A percentile compares a stretch with the other conserved stretches of the same genome.
Evolutionary conservation across 37 sponge, comb jelly and placozoan species (phyloP).

Genomic region (Hormiphora californensis): DNA sequence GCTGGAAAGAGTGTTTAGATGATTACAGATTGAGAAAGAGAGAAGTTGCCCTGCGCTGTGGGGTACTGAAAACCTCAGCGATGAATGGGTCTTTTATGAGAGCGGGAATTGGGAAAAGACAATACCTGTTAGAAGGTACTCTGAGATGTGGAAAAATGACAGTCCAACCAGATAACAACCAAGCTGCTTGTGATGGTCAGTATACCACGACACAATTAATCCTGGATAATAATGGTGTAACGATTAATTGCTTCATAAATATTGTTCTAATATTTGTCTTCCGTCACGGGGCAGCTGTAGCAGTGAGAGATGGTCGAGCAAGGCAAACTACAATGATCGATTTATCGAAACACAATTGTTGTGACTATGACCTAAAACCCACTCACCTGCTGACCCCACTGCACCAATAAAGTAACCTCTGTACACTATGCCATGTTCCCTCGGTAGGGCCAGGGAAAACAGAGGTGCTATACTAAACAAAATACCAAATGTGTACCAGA

Average conservation of each 20-base stretch:
- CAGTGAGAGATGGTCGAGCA: too few relatives aligned
- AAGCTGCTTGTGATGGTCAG: conserved; percentile 41
- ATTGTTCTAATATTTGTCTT: too few relatives aligned
- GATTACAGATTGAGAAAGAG: background rate
- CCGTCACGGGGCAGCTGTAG: too few relatives aligned
- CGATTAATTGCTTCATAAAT: too few relatives aligned
- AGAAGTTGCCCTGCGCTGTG: background rate
- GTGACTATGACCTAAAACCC: too few relatives aligned
- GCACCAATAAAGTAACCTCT: conserved; percentile 51
- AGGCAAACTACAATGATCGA: too few relatives aligned
- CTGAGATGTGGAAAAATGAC: conserved; percentile 86
- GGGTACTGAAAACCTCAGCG: background rate
- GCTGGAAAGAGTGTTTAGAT: conserved; percentile 51
- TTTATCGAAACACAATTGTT: too few relatives aligned
- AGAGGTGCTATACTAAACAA: background rate
- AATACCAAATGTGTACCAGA: conserved; percentile 21
- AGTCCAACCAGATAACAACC: conserved; percentile 72
- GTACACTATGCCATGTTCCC: background rate
- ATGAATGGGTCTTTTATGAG: background rate
- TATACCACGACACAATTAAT: too few relatives aligned
- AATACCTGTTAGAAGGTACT: conserved; percentile 68
- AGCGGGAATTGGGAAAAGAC: background rate
- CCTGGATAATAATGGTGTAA: too few relatives aligned
- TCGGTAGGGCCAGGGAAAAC: background rate
- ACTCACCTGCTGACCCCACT: background rate